Base-by-base conservation (phyloP, 2,113 vertebrate genomes). In the Dissostichus mawsoni region DNA sequence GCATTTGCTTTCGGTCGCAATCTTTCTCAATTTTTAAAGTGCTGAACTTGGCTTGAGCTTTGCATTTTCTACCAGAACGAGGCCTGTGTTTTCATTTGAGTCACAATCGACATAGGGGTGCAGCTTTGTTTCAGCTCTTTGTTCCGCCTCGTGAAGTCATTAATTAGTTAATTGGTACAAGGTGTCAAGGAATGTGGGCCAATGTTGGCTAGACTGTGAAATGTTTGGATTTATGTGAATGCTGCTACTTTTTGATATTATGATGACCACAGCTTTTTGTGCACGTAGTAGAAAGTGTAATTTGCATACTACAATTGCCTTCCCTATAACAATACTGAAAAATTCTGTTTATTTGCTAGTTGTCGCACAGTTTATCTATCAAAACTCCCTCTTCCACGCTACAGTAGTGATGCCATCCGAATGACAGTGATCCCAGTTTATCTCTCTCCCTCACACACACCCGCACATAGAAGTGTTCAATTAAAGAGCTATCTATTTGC, bases 21-120 rank as follows among this genome's bases (percentile, higher is more conserved):
- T 91, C 86, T 64, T 77, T 90, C 77, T 85, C 70, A 52, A 61
- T 89, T 89, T 91, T 67, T 63, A 59, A 68, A 72, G 59, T 78
- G 56, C 41, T 41, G 11, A 70, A 69, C 76, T 87, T 53, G 65
- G 67, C 56, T 64, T 53, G 1, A 18, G 74, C 64, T 82, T 75
- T 59, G 65, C 62, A 56, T 82, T 85, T 48, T 68, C 29, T 18
- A 23, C 10, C 47, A 12, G 11, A 47, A 51, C 41, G 8, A 45
- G 51, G 82, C 50, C 86, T 47, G 51, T 63, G 11, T 89, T 72
- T 76, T 83, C 45, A 61, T 76, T 55, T 17, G 47, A 70, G 56
- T 33, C 44, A 7, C n/a, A 57, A 45, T 6, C 16, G 3, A 18
- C 48, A 51, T 45, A 7, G 53, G 52, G 3, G 57, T 52, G 66